These are phyloP conservation scores for Varroa destructor DNA, from an alignment of 1,140 invertebrate species.

Conservation along the genomic window DNA sequence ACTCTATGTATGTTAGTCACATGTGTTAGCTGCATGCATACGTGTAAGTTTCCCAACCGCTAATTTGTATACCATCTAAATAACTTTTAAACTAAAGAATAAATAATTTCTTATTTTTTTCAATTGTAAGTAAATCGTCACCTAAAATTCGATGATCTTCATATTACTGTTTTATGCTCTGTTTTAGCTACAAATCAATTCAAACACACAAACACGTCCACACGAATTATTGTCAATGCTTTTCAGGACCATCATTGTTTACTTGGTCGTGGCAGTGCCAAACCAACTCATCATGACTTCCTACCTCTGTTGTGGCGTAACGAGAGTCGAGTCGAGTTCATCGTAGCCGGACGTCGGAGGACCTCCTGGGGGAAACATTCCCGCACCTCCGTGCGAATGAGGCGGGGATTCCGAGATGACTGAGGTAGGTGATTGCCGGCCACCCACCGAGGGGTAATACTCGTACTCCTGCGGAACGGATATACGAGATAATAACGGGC, in stretches of 20 bases:
- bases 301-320: conserved; percentile 52
- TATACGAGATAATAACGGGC: background rate
- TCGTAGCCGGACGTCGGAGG: conserved; percentile 47
- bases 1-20: no score
- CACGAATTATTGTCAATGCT: background rate
- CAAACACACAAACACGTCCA: background rate
- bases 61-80: no score
- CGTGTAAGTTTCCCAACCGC: no score
- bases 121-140: no score
- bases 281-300: conserved; percentile 33
- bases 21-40: no score
- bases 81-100: no score
- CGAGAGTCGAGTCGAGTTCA: conserved; percentile 49
- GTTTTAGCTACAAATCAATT: conserved; percentile 19
- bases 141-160: background rate
- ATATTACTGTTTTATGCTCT: conserved; percentile 29
- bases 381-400: conserved; percentile 38
- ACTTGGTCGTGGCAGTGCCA: conserved; percentile 1
- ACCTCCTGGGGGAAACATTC: conserved; percentile 37
- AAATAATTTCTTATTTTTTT: no score
- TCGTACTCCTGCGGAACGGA: conserved; percentile 26
- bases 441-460: conserved; percentile 27
- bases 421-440: conserved; percentile 31
- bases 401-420: conserved; percentile 48
- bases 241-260: background rate